These are phyloP conservation scores for Lottia gigantea DNA, from an alignment of 2,888 invertebrate genomes.

Conservation along the genomic window DNA sequence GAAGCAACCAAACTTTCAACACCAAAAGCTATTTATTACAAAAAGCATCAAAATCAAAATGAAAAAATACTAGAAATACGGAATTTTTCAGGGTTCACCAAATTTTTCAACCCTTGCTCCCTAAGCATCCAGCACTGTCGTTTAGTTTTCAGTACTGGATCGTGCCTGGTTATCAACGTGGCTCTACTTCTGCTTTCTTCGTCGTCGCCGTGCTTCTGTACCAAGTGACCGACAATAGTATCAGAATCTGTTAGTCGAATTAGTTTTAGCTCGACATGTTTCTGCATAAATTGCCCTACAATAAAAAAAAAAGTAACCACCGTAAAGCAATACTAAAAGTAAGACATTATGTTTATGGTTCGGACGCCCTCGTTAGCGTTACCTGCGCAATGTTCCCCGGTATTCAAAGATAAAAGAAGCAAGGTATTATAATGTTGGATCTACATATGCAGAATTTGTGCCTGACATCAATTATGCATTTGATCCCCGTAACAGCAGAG, in stretches of 20 bases:
- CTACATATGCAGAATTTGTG: too few species aligned
- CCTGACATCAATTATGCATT: too few species aligned
- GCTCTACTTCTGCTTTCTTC: neutral
- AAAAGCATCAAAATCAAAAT: too few species aligned
- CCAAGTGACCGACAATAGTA: neutral
- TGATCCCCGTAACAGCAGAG: too few species aligned
- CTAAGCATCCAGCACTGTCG: neutral
- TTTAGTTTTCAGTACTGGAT: neutral
- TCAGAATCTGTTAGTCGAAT: neutral
- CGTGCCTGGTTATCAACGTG: neutral
- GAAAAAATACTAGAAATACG: neutral
- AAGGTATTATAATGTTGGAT: too few species aligned
- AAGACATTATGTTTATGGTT: too few species aligned
- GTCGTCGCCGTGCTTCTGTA: neutral
- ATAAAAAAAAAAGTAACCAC: neutral
- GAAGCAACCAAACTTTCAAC: too few species aligned
- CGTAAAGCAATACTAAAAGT: neutral
- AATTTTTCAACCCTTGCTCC: neutral
- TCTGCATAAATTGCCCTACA: neutral
- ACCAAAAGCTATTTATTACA: too few species aligned
- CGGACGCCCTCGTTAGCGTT: too few species aligned
- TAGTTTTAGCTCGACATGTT: neutral
- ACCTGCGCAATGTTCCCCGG: too few species aligned
- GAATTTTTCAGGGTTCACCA: neutral
- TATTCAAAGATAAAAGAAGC: too few species aligned